Base-by-base conservation (phyloP, 2,888 invertebrate species). In the Drosophila barbarae region DNA sequence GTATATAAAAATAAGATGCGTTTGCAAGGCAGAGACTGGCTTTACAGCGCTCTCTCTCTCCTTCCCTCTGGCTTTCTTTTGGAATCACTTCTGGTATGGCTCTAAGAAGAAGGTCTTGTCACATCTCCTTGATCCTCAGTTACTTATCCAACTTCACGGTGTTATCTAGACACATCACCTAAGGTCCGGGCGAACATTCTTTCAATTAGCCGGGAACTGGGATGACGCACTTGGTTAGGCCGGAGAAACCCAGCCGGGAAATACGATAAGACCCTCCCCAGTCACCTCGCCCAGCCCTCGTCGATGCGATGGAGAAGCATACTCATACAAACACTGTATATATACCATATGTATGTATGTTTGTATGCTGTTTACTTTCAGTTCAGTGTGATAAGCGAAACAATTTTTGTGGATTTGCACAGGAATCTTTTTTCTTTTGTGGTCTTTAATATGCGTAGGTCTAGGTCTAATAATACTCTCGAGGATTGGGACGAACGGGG, bases 381-480 rank as follows among this genome's bases (percentile, higher is more conserved):
- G 21, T 36, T 36, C 21, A 21, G 21, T 3, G 28, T 12, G 53
- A 52, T 38, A 21, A 53, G 54, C 28, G 36, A 53, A 49, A 50
- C 54, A 35, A 28, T 34, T n/a, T 35, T 26, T 26, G 34, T 49
- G 35, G 36, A 56, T 23, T 30, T 30, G 35, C 55, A 55, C 9
- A 36, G 36, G n/a, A 39, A 15, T 41, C 18, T n/a, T 18, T 26
- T 23, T 42, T 26, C 12, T 12, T 15, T 32, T 15, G 23, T 32
- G 6, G 12, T 10, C 10, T 34, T 32, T 26, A 34, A 46, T 18
- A 15, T 15, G 15, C 39, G 18, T 28, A 38, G 5, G 10, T 59
- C 28, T 47, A 47, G n/a, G 15, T 32, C 60, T 52, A 53, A 52
- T 52, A 44, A 65, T 51, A 41, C 51, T 30, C 42, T 63, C n/a